Percentiles rank a stretch among this genome's conserved stretches.
Conservation (phyloP, 2,113 vertebrate genomes). For the Ploceus nigricollis region DNA sequence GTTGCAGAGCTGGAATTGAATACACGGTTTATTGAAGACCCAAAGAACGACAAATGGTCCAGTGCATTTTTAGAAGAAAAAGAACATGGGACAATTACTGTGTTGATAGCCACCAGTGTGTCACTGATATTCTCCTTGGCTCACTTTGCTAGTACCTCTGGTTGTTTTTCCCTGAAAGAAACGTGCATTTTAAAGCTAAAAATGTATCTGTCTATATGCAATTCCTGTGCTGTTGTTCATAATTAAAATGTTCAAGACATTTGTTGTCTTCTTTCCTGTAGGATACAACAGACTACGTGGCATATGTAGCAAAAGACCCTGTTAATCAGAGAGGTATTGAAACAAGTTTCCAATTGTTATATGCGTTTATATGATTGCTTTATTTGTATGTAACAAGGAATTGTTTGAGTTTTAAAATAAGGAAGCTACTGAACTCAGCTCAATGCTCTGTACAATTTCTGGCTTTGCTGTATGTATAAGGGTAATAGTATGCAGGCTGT, state of each 20-base stretch:
- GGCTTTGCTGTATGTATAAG: neutral
- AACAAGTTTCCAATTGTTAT: constrained; percentile 2
- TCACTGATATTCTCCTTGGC: neutral
- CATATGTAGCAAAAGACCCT: constrained; percentile 92
- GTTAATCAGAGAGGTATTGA: constrained; percentile 87
- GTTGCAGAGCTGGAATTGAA: neutral
- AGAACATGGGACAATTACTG: neutral
- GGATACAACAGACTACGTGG: constrained; percentile 90
- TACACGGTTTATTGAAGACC: neutral
- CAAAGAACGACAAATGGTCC: neutral
- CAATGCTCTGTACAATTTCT: neutral
- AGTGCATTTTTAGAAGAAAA: neutral
- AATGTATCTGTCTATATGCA: neutral
- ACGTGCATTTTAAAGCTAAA: neutral
- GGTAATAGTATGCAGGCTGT: neutral
- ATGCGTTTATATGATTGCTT: neutral
- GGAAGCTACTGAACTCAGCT: neutral
- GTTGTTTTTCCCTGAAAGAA: neutral
- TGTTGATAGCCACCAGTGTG: neutral
- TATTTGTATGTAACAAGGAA: neutral
- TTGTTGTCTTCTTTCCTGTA: constrained; percentile 62
- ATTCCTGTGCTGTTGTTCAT: neutral
- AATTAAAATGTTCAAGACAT: constrained; percentile 6
- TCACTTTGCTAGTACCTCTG: neutral
- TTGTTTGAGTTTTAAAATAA: neutral